Evolutionary conservation across 2,113 vertebrate species (phyloP).

Genomic region (Cygnus buccinator): DNA sequence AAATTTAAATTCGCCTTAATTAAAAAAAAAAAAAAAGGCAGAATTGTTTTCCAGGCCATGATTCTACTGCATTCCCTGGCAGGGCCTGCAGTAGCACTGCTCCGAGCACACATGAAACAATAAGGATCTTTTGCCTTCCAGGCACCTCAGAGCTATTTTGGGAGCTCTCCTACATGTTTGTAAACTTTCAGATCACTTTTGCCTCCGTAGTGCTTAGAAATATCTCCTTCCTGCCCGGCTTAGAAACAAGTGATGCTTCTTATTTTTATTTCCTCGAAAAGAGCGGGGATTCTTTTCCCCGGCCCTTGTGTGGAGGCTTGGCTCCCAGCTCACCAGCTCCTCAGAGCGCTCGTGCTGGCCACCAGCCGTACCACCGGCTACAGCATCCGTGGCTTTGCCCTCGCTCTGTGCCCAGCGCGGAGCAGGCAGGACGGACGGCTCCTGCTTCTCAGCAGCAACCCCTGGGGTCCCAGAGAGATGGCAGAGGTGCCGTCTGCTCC

Average conservation of each 20-base stretch:
- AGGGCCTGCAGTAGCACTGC: background rate
- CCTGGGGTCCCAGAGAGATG: rapidly evolving
- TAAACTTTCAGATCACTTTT: slow-evolving; percentile 46
- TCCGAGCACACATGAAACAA: slow-evolving; percentile 42
- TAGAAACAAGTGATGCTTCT: background rate
- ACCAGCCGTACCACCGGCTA: background rate
- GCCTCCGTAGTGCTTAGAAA: background rate
- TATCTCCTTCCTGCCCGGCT: background rate
- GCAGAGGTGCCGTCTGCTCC: background rate
- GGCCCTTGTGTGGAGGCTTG: background rate
- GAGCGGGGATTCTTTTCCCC: background rate
- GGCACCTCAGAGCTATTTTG: slow-evolving; percentile 44
- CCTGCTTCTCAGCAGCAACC: background rate
- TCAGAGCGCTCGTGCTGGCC: background rate
- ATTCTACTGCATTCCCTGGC: slow-evolving; percentile 10
- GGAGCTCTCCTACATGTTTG: background rate
- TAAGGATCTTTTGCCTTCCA: slow-evolving; percentile 58
- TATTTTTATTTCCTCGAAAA: slow-evolving; percentile 10
- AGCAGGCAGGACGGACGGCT: background rate
- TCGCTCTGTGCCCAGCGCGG: background rate
- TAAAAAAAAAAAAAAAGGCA: background rate
- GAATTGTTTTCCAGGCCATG: slow-evolving; percentile 25
- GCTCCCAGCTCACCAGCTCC: background rate
- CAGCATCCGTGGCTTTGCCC: background rate
- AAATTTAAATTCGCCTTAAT: slow-evolving; percentile 40